Evolutionary conservation across 2,113 vertebrate genomes (phyloP), one percentile per base, ranked within the genome.

Genomic region (Polyodon spathula): DNA sequence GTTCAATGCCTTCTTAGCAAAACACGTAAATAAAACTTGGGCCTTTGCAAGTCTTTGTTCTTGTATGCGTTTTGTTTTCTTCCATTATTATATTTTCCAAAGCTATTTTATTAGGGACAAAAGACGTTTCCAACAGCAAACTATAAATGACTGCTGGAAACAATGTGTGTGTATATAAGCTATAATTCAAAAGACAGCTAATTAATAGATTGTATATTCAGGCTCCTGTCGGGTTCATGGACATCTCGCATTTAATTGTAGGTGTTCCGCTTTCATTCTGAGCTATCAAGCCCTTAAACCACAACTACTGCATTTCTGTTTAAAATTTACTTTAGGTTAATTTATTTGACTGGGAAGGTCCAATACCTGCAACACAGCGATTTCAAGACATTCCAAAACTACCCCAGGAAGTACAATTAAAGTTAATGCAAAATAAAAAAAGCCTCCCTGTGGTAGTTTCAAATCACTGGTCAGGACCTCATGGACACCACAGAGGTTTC

Each of bases 161-260:
- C 39, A 59, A 50, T 53, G 40, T 55, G 53, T 43, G 56, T 48
- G 52, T 52, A 42, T 38, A 42, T 40, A 65, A 46, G 59, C 43
- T 54, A 54, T 56, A 14, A 61, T 54, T 68, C 61, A 69, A 67
- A 70, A 61, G 39, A 60, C 61, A 72, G 60, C 66, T 76, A 74
- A 74, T 74, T 76, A 76, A 71, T 64, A 78, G 71, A 72, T 76
- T 73, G 66, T 63, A 60, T 62, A 58, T 53, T 55, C 48, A 59
- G 64, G 66, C 55, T 62, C 67, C 63, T 66, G 71, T 70, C 64
- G 63, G 65, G 62, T 68, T 65, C 60, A 40, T 67, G 41, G 65
- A 62, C 60, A 72, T 69, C 68, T 50, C 4, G 37, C 37, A 37
- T 52, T 54, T 62, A 39, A 56, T 54, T 54, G 40, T 59, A 62